Conservation (phyloP, 2,113 vertebrate genomes). For the Felis catus region F.catus_Fca126_mat1.0 CM031414.1:95067001-95067500, state of each 20-base stretch:
- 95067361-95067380: neutral
- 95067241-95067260: neutral
- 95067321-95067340: neutral
- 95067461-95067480: conserved; percentile 1
- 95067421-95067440: neutral
- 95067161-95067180: neutral
- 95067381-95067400: neutral
- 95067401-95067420: neutral
- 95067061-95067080: neutral
- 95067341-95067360: neutral
- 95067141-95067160: neutral
- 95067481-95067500: neutral
- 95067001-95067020: neutral
- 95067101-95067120: neutral
- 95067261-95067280: neutral
- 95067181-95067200: neutral
- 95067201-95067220: neutral
- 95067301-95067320: neutral
- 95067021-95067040: neutral
- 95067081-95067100: neutral
- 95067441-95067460: neutral
- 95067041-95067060: neutral
- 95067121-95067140: neutral
- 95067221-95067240: neutral
- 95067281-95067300: neutral